Percentiles rank a stretch among this genome's conserved stretches.
phyloP scores from a whole-genome alignment of 2,888 invertebrate species.

The Chloroclystis v-ata region DNA sequence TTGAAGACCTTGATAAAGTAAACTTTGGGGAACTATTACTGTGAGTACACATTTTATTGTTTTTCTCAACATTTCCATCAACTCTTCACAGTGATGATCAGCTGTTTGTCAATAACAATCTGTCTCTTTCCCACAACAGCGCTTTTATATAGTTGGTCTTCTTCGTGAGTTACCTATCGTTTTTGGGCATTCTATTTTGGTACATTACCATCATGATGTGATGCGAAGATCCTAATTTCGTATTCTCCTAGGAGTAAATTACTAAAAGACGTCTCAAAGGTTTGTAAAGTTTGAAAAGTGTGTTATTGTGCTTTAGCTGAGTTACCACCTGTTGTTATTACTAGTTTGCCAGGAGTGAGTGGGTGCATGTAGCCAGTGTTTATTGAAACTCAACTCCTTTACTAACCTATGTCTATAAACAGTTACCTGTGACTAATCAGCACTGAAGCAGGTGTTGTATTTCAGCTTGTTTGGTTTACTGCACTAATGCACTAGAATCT shows the following conservation, averaged over 20 bases:
- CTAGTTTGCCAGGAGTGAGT: constrained; percentile 5
- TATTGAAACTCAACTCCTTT: constrained; percentile 13
- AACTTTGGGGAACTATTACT: constrained; percentile 14
- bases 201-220: constrained; percentile 75
- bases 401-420: constrained; percentile 23
- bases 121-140: constrained; percentile 54
- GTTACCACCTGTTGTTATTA: constrained; percentile 8
- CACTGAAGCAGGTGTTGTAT: not conserved
- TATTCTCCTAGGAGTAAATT: constrained; percentile 51
- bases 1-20: constrained; percentile 16
- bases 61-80: not conserved
- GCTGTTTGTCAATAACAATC: constrained; percentile 71
- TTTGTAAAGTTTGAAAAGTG: constrained; percentile 31
- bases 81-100: constrained; percentile 44
- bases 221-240: constrained; percentile 67
- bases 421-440: constrained; percentile 18
- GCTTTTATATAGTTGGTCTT: constrained; percentile 51
- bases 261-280: constrained; percentile 52
- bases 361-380: constrained; percentile 7
- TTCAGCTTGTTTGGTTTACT: not conserved
- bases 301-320: not conserved
- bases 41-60: constrained; percentile 19
- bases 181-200: constrained; percentile 78
- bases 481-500: too few species aligned
- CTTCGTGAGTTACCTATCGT: constrained; percentile 55